Evolutionary conservation across 2,113 vertebrate species (phyloP), one percentile per base, ranked within the genome.

Genomic region (Melanocharis versteri): DNA sequence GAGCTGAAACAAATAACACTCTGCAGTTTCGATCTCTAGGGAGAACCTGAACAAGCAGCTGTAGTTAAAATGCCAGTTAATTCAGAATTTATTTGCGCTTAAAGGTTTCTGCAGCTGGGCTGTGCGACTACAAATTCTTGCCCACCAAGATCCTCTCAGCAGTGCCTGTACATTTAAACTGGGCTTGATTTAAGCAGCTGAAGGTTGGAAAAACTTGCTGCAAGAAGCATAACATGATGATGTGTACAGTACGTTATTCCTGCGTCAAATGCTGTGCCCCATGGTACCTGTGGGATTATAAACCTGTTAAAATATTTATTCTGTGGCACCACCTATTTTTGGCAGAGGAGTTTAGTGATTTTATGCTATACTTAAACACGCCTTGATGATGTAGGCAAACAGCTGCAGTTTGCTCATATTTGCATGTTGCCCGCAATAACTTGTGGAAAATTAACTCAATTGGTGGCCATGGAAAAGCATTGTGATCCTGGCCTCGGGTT

Each of bases 231-330:
- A 65, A 77, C 37, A 10, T 1, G 3, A 42, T 27, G 54, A 60
- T 56, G 30, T 4, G 47, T 60, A 7, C 58, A 58, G 66, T 48
- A 77, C 51, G 60, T 75, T 75, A 47, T 58, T 93, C 62, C 75
- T 93, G 79, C 33, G 4, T 65, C 85, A 68, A 7, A 71, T 20
- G 30, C 82, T 83, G 6, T 72, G 58, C 73, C 62, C 70, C 58
- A 0, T 47, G 69, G 54, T 80, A 69, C 68, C 72, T 5, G 7
- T 90, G 85, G 88, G 92, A 60, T 81, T 81, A 50, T 75, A 94
- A 93, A 95, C 80, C 65, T 94, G 53, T 92, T 83, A 84, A 83
- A 93, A 90, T 95, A 93, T 92, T 97, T 95, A 83, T 95, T 92
- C 81, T 95, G 79, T 94, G 90, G 92, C 88, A 90, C 89, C 80